phyloP scores from a whole-genome alignment of 2,888 invertebrate species.

The Phorcus lineatus region DNA sequence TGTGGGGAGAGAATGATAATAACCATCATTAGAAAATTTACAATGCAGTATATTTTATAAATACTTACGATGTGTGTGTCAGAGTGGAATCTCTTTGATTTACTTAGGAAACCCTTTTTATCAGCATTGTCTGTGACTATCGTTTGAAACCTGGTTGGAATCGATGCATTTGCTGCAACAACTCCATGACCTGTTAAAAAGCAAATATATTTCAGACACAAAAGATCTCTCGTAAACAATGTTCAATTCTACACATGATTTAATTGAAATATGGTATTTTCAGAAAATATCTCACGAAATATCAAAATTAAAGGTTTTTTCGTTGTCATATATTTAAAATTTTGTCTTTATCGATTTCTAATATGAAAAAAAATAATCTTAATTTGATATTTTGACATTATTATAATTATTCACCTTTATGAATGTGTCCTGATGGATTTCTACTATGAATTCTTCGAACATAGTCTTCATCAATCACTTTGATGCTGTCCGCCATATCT shows the following conservation, averaged over 20 bases:
- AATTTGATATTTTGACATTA: no score
- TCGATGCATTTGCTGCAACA: slow-evolving; percentile 72
- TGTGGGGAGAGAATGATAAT: no score
- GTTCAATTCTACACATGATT: no score
- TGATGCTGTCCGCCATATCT: slow-evolving; percentile 70
- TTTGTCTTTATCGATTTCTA: no score
- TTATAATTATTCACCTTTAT: slow-evolving; percentile 60
- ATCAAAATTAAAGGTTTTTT: no score
- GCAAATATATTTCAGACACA: not conserved
- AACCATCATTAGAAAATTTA: no score
- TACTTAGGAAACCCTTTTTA: slow-evolving; percentile 71
- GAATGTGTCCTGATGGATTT: slow-evolving; percentile 66
- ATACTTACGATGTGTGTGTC: slow-evolving; percentile 57
- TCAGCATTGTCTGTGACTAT: slow-evolving; percentile 73
- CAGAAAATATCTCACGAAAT: no score
- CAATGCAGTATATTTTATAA: no score
- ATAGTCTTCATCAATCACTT: slow-evolving; percentile 65
- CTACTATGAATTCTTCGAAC: slow-evolving; percentile 65
- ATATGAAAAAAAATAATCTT: no score
- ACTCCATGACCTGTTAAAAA: slow-evolving; percentile 65
- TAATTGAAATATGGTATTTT: no score
- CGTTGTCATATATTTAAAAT: no score
- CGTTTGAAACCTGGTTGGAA: slow-evolving; percentile 75
- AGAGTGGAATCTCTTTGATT: slow-evolving; percentile 70
- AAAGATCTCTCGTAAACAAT: no score